Base-by-base conservation (phyloP, 1,140 invertebrate genomes). In the Eciton burchellii region DNA sequence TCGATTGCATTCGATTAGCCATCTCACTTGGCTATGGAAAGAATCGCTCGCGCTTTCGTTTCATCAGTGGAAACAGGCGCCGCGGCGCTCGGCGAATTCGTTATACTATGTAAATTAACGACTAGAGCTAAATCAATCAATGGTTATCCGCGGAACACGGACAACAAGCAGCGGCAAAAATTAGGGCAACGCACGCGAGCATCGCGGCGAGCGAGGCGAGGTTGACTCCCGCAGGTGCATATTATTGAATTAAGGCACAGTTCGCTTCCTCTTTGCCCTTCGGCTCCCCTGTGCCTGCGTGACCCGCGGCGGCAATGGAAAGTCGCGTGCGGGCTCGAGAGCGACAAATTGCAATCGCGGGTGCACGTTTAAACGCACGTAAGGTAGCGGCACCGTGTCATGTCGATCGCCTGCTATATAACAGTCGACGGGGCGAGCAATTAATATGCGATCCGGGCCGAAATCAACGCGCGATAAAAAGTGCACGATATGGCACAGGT, bases 121-220 rank as follows among this genome's bases (percentile, higher is more conserved):
- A 54, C 4, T n/a, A 59, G 19, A 19, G 57, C 14, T 24, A 57
- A 76, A 82, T 76, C 71, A 63, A 82, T 76, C 49, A 54, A 74
- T 71, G 16, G 35, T 62, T 57, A 74, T 65, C 21, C 52, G 49
- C 52, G 35, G 54, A 65, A 68, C 62, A 54, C 74, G 24, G 14
- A 29, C 41, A 59, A 66, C 43, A 14, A 62, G 19, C 24, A 16
- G 11, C 24, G 14, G 52, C 21, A 63, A 73, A 89, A 88, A 89
- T 90, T 87, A 86, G 72, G 60, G 57, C 86, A 85, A 88, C 73
- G 79, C 87, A 91, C 89, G 88, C 87, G 77, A 90, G 26, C 70
- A 60, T 68, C 16, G 52, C 16, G 66, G 52, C 12, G 26, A 54
- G 26, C 56, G 41, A 79, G 72, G 63, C 73, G 66, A 59, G 29